Evolutionary conservation across 1,140 invertebrate species (phyloP), one percentile per base, ranked within the genome.

Genomic region (Steinernema khuongi): DNA sequence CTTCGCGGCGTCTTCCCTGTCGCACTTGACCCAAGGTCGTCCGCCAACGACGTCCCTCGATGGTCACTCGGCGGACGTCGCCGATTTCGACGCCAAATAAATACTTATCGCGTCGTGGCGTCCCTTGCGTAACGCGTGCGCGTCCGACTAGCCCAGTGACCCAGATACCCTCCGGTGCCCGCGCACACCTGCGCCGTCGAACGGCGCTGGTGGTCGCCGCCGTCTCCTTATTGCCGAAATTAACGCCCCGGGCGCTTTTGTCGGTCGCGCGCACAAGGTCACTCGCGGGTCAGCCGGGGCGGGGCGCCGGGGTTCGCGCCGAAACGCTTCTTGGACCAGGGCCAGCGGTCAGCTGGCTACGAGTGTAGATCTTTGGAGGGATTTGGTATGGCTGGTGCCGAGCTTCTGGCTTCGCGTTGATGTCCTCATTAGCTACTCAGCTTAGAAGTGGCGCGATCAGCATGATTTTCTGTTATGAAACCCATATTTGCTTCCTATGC

Each of bases 221-320:
- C 50, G 50, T 22, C 50, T 60, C 50, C 50, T 60, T 60, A 60
- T 60, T 60, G 50, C 50, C 50, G 50, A 60, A 60, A 60, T 60
- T 60, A 60, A 60, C 50, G 50, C 50, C 50, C 50, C 50, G 50
- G 50, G 50, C 50, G 50, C 50, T 60, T 22, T 60, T 60, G 50
- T 60, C 50, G 50, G 50, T 60, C 50, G 50, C 4, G 50, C 50
- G 50, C 50, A 60, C 50, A 60, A 60, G 50, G 50, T 60, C 50
- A 60, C 19, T 22, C 7, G 4, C 50, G 50, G 50, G 50, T 60
- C 50, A 60, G 26, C 26, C 50, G 50, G 50, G 14, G 50, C 50
- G 50, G 4, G 14, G 50, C 50, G 4, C 50, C 19, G 14, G 22
- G 26, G 50, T 14, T 14, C 50, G 50, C 26, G 50, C n/a, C n/a